phyloP scores from a whole-genome alignment of 2,797 vertebrate genomes.

The Saxicola maurus region DNA sequence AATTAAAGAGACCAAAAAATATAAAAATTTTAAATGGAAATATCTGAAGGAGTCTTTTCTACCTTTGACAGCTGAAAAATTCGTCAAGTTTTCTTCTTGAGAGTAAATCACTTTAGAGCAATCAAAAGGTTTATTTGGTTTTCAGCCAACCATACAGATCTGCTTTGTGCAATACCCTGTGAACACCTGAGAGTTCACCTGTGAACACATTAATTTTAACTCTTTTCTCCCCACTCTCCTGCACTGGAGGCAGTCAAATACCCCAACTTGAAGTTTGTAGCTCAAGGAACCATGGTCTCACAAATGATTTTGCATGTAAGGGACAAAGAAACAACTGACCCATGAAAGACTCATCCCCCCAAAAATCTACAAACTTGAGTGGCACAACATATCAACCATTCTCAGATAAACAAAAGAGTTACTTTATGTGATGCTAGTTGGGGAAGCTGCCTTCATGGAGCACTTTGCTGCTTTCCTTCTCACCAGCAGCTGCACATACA shows the following conservation, averaged over 20 bases:
- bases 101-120: not conserved
- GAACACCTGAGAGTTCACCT: not conserved
- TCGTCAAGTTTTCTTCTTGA: not conserved
- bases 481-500: not conserved
- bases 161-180: not conserved
- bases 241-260: not conserved
- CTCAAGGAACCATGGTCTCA: not conserved
- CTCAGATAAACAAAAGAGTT: not conserved
- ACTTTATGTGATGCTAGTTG: not conserved
- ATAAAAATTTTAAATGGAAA: not conserved
- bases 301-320: not conserved
- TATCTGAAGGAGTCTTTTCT: not conserved
- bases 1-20: not conserved
- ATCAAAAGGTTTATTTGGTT: not conserved
- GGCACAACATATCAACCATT: not conserved
- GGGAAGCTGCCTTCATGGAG: not conserved
- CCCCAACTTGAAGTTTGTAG: not conserved
- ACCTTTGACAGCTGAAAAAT: not conserved
- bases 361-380: not conserved
- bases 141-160: not conserved
- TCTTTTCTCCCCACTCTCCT: rapidly evolving
- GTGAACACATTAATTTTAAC: not conserved
- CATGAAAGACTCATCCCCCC: not conserved
- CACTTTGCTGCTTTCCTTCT: not conserved
- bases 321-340: not conserved